Evolutionary conservation across 2,113 vertebrate species (phyloP).

Genomic region (Strix uralensis): DNA sequence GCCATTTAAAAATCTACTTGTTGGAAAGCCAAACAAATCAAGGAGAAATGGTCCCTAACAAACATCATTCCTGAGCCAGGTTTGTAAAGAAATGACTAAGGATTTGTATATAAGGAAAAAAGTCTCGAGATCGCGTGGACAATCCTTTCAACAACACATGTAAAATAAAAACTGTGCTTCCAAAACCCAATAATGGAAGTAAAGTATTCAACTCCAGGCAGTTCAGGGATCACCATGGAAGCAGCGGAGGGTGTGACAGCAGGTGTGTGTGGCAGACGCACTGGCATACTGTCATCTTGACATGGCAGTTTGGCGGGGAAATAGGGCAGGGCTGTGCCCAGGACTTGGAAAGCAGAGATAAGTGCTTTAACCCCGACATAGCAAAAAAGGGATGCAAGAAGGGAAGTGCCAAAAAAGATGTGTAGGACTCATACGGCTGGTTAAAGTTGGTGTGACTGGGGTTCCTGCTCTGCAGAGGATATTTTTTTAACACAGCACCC

Average conservation of each 20-base stretch:
- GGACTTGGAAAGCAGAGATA: background rate
- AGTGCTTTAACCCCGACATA: background rate
- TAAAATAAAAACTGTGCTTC: background rate
- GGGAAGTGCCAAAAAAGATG: background rate
- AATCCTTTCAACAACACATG: background rate
- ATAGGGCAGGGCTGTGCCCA: background rate
- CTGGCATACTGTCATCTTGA: background rate
- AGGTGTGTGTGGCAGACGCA: background rate
- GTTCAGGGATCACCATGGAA: background rate
- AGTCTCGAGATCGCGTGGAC: background rate
- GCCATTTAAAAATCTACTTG: background rate
- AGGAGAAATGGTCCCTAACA: background rate
- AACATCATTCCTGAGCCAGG: background rate
- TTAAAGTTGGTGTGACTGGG: background rate
- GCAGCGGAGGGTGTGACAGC: accelerated
- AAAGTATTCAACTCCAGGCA: background rate
- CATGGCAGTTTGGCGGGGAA: background rate
- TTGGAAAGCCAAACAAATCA: background rate
- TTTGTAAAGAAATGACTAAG: background rate
- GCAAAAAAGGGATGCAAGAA: background rate
- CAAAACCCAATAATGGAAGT: background rate
- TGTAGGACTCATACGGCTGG: background rate
- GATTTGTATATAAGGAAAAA: background rate
- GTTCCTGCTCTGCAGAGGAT: background rate
- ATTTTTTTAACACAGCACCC: background rate